phyloP scores from a whole-genome alignment of 2,888 invertebrate genomes.

The Periphyllus acericola region DNA sequence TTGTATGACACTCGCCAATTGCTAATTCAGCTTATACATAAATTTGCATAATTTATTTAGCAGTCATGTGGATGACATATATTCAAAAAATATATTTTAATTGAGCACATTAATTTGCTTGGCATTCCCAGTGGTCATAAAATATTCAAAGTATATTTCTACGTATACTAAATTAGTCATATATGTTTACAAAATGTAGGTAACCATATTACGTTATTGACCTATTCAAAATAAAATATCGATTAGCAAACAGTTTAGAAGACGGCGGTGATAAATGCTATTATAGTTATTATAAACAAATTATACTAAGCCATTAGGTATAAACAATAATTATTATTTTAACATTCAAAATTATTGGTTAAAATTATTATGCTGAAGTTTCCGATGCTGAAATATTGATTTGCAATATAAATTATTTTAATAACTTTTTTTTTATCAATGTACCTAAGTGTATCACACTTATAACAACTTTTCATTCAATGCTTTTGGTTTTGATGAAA shows the following conservation, averaged over 20 bases:
- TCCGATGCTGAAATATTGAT: no score
- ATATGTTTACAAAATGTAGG: neutral
- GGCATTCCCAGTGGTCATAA: neutral
- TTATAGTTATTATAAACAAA: neutral
- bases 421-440: no score
- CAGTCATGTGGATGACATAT: constrained; percentile 12
- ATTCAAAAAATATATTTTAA: constrained; percentile 22
- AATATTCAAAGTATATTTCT: neutral
- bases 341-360: no score
- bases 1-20: neutral
- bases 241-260: neutral
- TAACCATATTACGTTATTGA: constrained; percentile 17
- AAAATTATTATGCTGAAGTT: no score
- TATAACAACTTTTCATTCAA: no score
- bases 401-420: no score
- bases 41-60: constrained; percentile 33
- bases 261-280: neutral
- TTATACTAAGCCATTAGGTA: no score
- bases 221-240: constrained; percentile 17
- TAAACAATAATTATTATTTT: no score
- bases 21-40: constrained; percentile 36
- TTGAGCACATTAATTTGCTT: neutral
- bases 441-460: no score
- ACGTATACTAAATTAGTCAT: constrained; percentile 11
- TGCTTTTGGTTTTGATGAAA: neutral